Base-by-base conservation (phyloP, 1,140 invertebrate species). In the Cyclargus thomasi region DNA sequence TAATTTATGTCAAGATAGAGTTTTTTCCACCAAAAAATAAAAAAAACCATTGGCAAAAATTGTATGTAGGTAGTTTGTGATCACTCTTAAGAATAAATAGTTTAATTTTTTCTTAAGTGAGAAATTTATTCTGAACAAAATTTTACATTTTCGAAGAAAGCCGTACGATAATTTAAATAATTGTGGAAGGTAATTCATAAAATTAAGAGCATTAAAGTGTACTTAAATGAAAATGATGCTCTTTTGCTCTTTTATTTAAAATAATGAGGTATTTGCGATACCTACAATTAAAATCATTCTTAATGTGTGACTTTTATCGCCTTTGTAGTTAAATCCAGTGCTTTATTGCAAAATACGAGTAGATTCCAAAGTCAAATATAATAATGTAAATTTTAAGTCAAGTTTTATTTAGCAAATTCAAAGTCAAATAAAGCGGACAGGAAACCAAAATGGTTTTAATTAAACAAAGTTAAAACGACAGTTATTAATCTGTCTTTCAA, bases 101-200 rank as follows among this genome's bases (percentile, higher is more conserved):
- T 72, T 71, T 64, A 66, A 62, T 71, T 73, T 72, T 75, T 70
- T 70, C 63, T 67, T 57, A 72, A 68, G 72, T 74, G 68, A 67
- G 68, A 75, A 74, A 74, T 77, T 75, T 69, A 65, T 65, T 23
- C 63, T 55, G 69, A 62, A 65, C 39, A 55, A 71, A 71, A 69
- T 69, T 71, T 71, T 71, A 71, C 62, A 23, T 70, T 65, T 73
- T 73, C 72, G 72, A 70, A 70, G 70, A 72, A 72, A 70, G 62
- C 53, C 64, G 21, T 23, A 22, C 11, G 64, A 29, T 65, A 57
- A 29, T 65, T 65, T 65, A 29, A 65, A 57, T 55, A 57, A 65
- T 57, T 63, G 47, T 63, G 39, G 67, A 17, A 23, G 64, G 64
- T 35, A 65, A 47, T 65, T 65, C 21, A 65, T 65, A 65, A 53